Evolutionary conservation across 64 coral and sea anemone genomes (phyloP).

Genomic region (Stylophora pistillata): DNA sequence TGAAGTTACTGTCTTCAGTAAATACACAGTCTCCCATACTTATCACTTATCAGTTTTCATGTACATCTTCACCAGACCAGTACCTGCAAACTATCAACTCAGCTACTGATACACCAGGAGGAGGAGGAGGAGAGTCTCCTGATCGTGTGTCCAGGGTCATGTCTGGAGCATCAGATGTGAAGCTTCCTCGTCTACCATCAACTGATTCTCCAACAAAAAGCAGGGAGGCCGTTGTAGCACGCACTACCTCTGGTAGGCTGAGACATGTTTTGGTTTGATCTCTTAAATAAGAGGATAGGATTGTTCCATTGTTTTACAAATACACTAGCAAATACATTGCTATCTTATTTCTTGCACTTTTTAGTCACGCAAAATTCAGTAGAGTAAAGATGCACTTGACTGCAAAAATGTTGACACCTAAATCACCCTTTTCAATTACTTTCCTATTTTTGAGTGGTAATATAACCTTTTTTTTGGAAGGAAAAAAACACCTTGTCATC

Average conservation of each 20-base stretch:
- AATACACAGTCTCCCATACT: no score
- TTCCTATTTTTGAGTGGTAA: no score
- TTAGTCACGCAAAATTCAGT: no score
- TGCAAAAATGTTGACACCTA: no score
- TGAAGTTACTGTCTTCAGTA: no score
- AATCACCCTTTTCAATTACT: no score
- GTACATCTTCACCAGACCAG: constrained; percentile 23
- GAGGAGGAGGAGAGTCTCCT: constrained; percentile 35
- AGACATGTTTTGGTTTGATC: not conserved
- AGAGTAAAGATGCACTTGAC: no score
- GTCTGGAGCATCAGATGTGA: constrained; percentile 31
- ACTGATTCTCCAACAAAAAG: constrained; percentile 49
- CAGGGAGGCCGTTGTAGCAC: constrained; percentile 10
- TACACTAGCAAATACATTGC: no score
- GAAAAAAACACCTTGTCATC: not conserved
- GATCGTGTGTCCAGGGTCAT: constrained; percentile 16
- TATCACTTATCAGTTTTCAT: not conserved
- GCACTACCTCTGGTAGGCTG: constrained; percentile 5
- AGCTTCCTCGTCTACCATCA: not conserved
- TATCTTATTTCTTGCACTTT: no score
- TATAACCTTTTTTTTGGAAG: no score
- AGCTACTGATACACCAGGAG: constrained; percentile 29
- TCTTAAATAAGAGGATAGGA: not conserved
- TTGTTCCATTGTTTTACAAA: no score
- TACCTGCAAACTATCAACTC: not conserved